These are phyloP conservation scores for Callipepla californica DNA, from an alignment of 2,113 vertebrate species.

Conservation along the genomic window DNA sequence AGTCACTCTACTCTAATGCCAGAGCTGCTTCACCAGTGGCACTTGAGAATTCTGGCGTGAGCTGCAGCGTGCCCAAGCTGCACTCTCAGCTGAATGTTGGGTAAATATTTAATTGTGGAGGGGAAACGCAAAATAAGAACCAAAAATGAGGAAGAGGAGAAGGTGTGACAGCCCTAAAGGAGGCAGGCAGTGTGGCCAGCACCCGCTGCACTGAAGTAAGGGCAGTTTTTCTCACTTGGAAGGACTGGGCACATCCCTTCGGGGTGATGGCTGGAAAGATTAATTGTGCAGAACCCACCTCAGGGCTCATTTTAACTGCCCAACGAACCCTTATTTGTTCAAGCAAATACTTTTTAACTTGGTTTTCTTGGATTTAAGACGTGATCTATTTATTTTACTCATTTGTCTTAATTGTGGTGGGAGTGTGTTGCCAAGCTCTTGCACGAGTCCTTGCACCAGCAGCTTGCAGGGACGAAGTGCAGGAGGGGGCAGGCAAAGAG, in stretches of 20 bases:
- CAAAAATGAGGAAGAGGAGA: no score
- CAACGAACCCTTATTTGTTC: fast-evolving
- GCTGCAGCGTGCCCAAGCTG: background rate
- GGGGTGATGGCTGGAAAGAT: background rate
- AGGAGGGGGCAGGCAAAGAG: background rate
- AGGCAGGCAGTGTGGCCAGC: background rate
- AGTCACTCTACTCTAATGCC: constrained; percentile 19
- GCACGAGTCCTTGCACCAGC: background rate
- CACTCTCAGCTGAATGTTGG: background rate
- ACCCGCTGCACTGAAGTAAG: background rate
- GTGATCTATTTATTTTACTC: fast-evolving
- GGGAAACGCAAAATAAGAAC: background rate
- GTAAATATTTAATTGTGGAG: constrained; percentile 15
- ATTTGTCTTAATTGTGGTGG: background rate
- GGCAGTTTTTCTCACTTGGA: background rate
- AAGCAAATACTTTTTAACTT: background rate
- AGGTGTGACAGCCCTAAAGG: background rate
- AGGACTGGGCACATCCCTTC: background rate
- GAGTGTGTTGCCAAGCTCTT: background rate
- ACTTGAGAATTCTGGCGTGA: background rate
- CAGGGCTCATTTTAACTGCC: background rate
- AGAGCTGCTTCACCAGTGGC: background rate
- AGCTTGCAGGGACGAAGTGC: background rate
- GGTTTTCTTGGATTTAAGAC: background rate
- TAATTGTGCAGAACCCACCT: background rate